phyloP scores from a whole-genome alignment of 2,113 vertebrate species.

The Dolichotis patagonum region DNA sequence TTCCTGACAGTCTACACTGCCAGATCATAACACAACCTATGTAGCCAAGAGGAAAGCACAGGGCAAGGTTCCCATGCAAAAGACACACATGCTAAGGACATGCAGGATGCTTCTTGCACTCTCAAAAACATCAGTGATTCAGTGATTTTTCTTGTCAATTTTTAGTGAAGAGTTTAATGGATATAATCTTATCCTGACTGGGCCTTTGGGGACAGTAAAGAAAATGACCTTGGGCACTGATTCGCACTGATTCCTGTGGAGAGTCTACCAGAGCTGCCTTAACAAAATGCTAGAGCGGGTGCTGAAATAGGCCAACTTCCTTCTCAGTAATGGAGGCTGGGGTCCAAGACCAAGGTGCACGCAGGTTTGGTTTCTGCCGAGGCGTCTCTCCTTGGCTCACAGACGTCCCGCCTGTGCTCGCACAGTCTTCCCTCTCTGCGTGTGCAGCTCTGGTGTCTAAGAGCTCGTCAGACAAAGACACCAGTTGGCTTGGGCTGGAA shows the following conservation, averaged over 20 bases:
- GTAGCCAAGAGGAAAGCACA: not conserved
- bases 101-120: not conserved
- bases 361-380: not conserved
- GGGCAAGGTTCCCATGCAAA: not conserved
- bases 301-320: not conserved
- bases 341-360: not conserved
- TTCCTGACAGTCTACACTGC: not conserved
- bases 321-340: not conserved
- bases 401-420: not conserved
- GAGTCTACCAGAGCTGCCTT: not conserved
- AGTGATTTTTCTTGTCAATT: not conserved
- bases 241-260: not conserved
- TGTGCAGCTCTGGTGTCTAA: accelerated
- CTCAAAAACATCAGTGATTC: not conserved
- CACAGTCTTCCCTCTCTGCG: accelerated
- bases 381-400: not conserved
- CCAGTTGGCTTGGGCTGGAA: not conserved
- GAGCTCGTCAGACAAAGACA: not conserved
- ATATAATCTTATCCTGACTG: not conserved
- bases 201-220: not conserved
- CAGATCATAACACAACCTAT: not conserved
- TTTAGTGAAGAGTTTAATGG: not conserved
- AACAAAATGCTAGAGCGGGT: not conserved
- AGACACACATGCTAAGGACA: not conserved
- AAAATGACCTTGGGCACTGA: not conserved